phyloP scores from a whole-genome alignment of 2,888 invertebrate species.

The Drosophila pseudotakahashii region DNA sequence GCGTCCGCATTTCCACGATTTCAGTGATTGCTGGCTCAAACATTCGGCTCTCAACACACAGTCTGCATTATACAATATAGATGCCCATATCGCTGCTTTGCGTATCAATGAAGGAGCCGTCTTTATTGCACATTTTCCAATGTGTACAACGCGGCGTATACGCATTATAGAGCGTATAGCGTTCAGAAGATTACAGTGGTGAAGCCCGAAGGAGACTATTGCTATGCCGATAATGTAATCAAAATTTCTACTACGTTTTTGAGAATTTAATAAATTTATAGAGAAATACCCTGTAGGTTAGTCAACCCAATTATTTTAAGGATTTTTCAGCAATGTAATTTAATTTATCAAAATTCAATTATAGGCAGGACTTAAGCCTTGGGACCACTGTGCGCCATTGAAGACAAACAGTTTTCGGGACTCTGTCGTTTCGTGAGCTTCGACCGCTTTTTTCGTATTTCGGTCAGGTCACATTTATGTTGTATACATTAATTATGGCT shows the following conservation, averaged over 20 bases:
- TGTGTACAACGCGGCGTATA: conserved; percentile 47
- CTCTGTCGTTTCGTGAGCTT: conserved; percentile 41
- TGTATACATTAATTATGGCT: conserved; percentile 78
- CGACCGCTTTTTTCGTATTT: conserved; percentile 60
- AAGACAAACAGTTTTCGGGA: conserved; percentile 62
- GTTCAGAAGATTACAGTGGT: conserved; percentile 11
- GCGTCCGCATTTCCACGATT: neutral
- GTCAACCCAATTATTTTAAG: neutral
- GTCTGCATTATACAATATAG: conserved; percentile 43
- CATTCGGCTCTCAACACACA: conserved; percentile 42
- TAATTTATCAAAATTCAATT: neutral
- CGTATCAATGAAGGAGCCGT: conserved; percentile 71
- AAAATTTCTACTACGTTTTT: too few relatives aligned
- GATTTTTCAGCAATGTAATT: too few relatives aligned
- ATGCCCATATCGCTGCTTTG: conserved; percentile 65
- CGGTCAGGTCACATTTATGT: conserved; percentile 76
- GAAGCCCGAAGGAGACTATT: conserved; percentile 4
- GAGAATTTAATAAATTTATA: too few relatives aligned
- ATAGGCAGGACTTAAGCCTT: neutral
- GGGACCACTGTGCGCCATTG: conserved; percentile 29
- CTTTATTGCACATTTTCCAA: conserved; percentile 69
- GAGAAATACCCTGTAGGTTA: too few relatives aligned
- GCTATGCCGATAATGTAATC: conserved; percentile 8
- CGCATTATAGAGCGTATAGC: conserved; percentile 42
- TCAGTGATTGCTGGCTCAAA: conserved; percentile 16